Evolutionary conservation across 2,888 invertebrate genomes (phyloP).

Genomic region (Aphidoletes aphidimyza): DNA sequence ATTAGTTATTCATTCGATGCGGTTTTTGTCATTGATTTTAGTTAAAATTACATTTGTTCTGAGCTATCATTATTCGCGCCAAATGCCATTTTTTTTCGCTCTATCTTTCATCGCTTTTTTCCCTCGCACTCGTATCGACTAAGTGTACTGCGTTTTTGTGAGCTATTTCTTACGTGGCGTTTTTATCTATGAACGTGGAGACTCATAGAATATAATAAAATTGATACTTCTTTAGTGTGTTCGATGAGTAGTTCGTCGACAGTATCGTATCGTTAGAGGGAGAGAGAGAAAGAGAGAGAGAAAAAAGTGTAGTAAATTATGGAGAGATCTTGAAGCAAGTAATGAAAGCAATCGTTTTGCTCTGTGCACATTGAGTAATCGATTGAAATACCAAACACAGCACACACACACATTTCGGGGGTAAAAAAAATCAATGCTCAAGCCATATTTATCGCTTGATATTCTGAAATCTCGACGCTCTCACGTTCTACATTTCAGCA

Average conservation of each 20-base stretch:
- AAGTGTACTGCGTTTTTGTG: not conserved
- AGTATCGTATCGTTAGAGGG: too few species aligned
- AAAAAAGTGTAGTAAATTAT: conserved; percentile 4
- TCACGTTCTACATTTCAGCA: conserved; percentile 15
- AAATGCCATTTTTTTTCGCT: not conserved
- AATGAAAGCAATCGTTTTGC: not conserved
- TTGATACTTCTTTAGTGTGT: conserved; percentile 19
- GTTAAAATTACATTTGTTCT: conserved; percentile 40
- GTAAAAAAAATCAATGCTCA: not conserved
- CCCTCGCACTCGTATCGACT: not conserved
- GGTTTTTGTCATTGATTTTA: not conserved
- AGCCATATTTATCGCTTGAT: conserved; percentile 39
- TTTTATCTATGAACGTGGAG: not conserved
- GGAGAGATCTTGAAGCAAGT: not conserved
- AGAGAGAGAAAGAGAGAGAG: too few species aligned
- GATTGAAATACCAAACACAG: not conserved
- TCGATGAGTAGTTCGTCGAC: not conserved
- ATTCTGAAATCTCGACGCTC: conserved; percentile 28
- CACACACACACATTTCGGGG: not conserved
- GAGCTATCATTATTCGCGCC: not conserved
- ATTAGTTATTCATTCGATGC: conserved; percentile 11
- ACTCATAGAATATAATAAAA: not conserved
- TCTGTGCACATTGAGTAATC: conserved; percentile 2
- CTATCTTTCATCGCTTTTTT: not conserved
- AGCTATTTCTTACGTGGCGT: not conserved